phyloP scores from a whole-genome alignment of 1,140 invertebrate genomes.

The Diploscapter pachys region DNA sequence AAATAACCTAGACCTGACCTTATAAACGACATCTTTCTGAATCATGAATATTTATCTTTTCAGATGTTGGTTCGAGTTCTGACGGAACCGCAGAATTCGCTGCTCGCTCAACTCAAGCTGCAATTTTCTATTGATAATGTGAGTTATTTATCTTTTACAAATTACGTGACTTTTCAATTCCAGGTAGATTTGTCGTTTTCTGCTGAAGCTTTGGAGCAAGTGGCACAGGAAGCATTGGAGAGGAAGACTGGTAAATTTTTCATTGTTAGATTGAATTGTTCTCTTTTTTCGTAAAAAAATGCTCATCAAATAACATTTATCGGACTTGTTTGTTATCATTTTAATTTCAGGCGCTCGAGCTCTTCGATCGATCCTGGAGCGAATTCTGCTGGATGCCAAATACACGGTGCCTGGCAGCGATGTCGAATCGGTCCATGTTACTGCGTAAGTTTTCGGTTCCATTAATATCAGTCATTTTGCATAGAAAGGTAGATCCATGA shows the following conservation, averaged over 20 bases:
- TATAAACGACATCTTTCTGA: conserved; percentile 69
- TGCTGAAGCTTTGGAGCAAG: conserved; percentile 77
- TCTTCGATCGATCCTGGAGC: conserved; percentile 69
- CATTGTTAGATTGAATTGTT: too few relatives aligned
- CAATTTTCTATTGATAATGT: too few relatives aligned
- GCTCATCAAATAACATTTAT: too few relatives aligned
- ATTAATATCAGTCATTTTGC: neutral
- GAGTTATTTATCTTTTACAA: neutral
- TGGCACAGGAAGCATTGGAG: conserved; percentile 84
- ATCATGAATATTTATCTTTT: neutral
- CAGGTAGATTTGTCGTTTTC: conserved; percentile 76
- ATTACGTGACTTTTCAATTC: neutral
- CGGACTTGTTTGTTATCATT: too few relatives aligned
- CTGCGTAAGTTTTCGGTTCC: conserved; percentile 38
- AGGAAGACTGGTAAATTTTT: conserved; percentile 76
- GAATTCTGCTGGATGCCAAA: conserved; percentile 86
- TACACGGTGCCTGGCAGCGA: conserved; percentile 94
- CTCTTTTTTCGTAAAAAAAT: too few relatives aligned
- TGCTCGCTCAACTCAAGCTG: conserved; percentile 77
- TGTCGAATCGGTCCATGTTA: conserved; percentile 79
- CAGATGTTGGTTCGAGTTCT: conserved; percentile 74
- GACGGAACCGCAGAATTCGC: conserved; percentile 91
- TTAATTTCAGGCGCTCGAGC: conserved; percentile 22
- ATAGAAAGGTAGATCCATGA: neutral
- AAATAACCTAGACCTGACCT: neutral